Evolutionary conservation across 2,113 vertebrate genomes (phyloP).

Genomic region (Nerophis lumbriciformis): DNA sequence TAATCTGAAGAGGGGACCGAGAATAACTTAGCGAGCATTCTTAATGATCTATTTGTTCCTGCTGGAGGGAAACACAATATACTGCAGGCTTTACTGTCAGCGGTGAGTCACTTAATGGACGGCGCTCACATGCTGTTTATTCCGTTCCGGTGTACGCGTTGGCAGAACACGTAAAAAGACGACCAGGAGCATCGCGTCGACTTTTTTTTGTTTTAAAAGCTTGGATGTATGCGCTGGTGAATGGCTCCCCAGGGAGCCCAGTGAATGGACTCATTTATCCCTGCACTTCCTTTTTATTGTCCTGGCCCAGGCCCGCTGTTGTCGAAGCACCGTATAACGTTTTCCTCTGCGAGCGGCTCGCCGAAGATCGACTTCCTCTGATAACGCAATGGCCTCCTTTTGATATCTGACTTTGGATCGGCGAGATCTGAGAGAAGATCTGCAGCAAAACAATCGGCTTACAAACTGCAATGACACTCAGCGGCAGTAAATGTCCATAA

Average conservation of each 20-base stretch:
- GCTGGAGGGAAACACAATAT: conserved; percentile 58
- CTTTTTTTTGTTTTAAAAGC: conserved; percentile 38
- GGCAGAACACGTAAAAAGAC: conserved; percentile 24
- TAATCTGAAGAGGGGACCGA: conserved; percentile 50
- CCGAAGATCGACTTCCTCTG: conserved; percentile 17
- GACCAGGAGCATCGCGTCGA: conserved; percentile 20
- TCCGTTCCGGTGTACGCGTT: conserved; percentile 28
- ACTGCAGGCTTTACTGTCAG: conserved; percentile 54
- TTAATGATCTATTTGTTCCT: conserved; percentile 65
- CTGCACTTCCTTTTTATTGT: conserved; percentile 60
- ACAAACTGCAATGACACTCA: not conserved
- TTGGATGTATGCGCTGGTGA: conserved; percentile 32
- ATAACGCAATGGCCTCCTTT: conserved; percentile 14
- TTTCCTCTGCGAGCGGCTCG: conserved; percentile 13
- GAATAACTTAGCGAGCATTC: conserved; percentile 52
- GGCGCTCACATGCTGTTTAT: conserved; percentile 33
- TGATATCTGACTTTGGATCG: not conserved
- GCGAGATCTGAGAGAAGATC: not conserved
- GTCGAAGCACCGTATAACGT: conserved; percentile 24
- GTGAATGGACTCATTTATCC: conserved; percentile 60
- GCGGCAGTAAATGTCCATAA: no score
- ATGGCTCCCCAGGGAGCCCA: conserved; percentile 45
- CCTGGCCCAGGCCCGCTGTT: conserved; percentile 30
- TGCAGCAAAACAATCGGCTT: not conserved
- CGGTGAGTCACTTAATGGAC: conserved; percentile 32